A percentile compares a stretch with the other conserved stretches of the same genome.
phyloP scores from a whole-genome alignment of 2,113 vertebrate species.

The Mastomys coucha region DNA sequence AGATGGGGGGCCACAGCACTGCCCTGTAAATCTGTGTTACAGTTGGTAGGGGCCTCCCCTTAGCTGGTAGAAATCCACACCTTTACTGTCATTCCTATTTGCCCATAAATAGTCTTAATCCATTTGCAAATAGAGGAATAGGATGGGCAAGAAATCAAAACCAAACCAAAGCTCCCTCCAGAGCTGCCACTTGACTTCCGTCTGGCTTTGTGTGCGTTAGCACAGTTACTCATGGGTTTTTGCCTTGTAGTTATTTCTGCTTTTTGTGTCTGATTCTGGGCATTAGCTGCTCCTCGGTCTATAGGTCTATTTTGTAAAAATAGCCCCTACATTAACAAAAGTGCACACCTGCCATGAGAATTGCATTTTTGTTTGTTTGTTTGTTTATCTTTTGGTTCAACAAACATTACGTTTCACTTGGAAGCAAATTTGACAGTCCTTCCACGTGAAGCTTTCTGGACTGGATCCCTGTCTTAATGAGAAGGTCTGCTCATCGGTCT shows the following conservation, averaged over 20 bases:
- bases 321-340: neutral
- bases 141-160: neutral
- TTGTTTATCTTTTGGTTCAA: neutral
- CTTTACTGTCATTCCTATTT: neutral
- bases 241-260: neutral
- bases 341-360: neutral
- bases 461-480: neutral
- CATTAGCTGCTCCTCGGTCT: neutral
- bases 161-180: neutral
- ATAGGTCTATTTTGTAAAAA: neutral
- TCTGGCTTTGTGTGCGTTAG: neutral
- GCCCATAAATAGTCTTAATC: neutral
- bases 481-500: neutral
- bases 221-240: neutral
- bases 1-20: neutral
- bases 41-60: neutral
- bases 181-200: neutral
- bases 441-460: neutral
- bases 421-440: neutral
- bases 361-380: constrained; percentile 14
- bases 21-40: neutral
- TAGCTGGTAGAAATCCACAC: neutral
- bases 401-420: neutral
- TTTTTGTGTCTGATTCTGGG: neutral
- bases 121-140: neutral